These are phyloP conservation scores for Dipodomys ordii DNA, from an alignment of 2,113 vertebrate genomes.

Conservation along the genomic window DNA sequence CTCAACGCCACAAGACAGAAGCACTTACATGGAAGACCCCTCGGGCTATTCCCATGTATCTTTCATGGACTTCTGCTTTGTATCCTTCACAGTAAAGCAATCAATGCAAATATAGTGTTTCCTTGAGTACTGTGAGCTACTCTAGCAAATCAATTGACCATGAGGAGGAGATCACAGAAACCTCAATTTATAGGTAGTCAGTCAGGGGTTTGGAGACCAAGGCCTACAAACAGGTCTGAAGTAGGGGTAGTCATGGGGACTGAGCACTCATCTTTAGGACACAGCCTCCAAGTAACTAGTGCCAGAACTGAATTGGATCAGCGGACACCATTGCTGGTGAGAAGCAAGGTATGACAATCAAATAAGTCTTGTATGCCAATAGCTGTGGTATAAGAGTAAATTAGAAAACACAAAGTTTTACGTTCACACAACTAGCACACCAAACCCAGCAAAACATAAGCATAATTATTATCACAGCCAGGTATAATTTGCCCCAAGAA, in stretches of 20 bases:
- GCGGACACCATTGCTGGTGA: not conserved
- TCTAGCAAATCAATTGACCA: not conserved
- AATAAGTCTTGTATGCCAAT: not conserved
- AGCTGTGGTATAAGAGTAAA: not conserved
- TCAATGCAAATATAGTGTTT: not conserved
- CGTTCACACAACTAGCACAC: not conserved
- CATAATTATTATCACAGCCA: not conserved
- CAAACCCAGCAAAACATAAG: constrained; percentile 14
- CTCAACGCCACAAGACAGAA: not conserved
- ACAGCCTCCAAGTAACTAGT: not conserved
- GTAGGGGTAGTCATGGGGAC: no score
- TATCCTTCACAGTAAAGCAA: not conserved
- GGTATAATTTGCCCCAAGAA: not conserved
- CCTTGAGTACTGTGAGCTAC: no score
- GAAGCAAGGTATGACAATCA: not conserved
- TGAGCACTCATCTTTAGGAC: not conserved
- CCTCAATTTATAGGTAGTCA: not conserved
- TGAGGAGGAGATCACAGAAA: not conserved
- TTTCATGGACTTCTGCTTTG: not conserved
- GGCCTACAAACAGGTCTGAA: not conserved
- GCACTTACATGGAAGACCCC: no score
- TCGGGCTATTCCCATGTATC: not conserved
- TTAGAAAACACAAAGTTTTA: not conserved
- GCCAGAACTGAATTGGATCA: not conserved
- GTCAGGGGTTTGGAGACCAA: not conserved